Evolutionary conservation across 2,113 vertebrate genomes (phyloP).

Genomic region (Crocuta crocuta): DNA sequence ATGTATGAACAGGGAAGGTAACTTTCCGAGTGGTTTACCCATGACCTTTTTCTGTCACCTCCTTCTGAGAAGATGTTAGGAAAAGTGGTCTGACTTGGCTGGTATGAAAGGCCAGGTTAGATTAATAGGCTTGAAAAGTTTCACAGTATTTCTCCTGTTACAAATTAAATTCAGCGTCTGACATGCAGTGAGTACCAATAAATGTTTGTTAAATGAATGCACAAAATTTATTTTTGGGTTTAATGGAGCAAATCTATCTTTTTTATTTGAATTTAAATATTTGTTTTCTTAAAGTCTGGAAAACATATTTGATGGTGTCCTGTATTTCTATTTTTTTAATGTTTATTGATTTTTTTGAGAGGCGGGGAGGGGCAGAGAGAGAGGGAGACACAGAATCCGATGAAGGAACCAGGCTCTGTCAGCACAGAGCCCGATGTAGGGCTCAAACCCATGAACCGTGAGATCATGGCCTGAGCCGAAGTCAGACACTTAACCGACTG

Average conservation of each 20-base stretch:
- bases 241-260: background rate
- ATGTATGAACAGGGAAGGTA: background rate
- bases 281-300: slow-evolving; percentile 5
- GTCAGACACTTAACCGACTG: too few relatives aligned
- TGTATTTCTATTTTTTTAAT: background rate
- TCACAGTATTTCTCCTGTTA: background rate
- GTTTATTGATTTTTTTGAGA: too few relatives aligned
- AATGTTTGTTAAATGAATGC: background rate
- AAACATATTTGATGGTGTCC: background rate
- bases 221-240: background rate
- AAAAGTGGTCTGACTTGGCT: slow-evolving; percentile 1
- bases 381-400: too few relatives aligned
- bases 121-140: background rate
- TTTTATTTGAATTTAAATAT: slow-evolving; percentile 10
- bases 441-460: too few relatives aligned
- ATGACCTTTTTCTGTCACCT: background rate
- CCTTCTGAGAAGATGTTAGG: slow-evolving; percentile 21
- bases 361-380: too few relatives aligned
- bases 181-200: background rate
- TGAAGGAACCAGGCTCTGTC: too few relatives aligned
- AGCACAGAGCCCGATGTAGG: too few relatives aligned
- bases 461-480: too few relatives aligned
- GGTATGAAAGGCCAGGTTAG: slow-evolving; percentile 9
- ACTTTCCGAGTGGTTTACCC: background rate
- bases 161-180: background rate